These are phyloP conservation scores for Drosophila lacertosa DNA, from an alignment of 1,140 invertebrate genomes.

Conservation along the genomic window DNA sequence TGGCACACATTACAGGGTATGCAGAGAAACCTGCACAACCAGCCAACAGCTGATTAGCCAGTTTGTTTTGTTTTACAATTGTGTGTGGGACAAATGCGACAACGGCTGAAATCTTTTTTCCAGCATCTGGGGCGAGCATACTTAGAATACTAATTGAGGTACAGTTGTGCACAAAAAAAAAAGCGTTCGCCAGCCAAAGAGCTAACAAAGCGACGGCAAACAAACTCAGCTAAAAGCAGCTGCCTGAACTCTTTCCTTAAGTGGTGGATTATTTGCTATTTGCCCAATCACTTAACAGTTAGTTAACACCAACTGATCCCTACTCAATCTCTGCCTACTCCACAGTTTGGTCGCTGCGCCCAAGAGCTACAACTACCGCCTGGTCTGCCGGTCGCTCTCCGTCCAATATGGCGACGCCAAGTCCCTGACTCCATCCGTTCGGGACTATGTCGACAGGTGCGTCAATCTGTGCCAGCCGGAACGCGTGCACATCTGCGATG, in stretches of 20 bases:
- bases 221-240: no score
- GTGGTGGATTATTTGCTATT: no score
- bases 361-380: conserved; percentile 53
- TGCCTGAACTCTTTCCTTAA: no score
- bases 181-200: conserved; percentile 2
- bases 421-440: conserved; percentile 84
- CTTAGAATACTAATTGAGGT: conserved; percentile 74
- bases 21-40: conserved; percentile 65
- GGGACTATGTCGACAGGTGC: conserved; percentile 88
- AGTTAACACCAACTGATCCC: background rate
- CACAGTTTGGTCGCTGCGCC: conserved; percentile 32
- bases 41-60: conserved; percentile 79
- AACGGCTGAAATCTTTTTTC: conserved; percentile 43
- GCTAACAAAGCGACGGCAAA: no score
- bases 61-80: conserved; percentile 60
- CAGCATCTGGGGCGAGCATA: conserved; percentile 47
- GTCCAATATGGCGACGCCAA: conserved; percentile 69
- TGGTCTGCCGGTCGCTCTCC: conserved; percentile 61
- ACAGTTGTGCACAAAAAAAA: conserved; percentile 63
- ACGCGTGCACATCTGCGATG: conserved; percentile 93
- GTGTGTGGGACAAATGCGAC: conserved; percentile 38
- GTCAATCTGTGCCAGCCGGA: conserved; percentile 90
- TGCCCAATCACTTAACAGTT: background rate
- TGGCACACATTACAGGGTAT: conserved; percentile 12
- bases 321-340: background rate